Evolutionary conservation across 1,140 invertebrate genomes (phyloP).

Genomic region (Drosophila fuyamai): DNA sequence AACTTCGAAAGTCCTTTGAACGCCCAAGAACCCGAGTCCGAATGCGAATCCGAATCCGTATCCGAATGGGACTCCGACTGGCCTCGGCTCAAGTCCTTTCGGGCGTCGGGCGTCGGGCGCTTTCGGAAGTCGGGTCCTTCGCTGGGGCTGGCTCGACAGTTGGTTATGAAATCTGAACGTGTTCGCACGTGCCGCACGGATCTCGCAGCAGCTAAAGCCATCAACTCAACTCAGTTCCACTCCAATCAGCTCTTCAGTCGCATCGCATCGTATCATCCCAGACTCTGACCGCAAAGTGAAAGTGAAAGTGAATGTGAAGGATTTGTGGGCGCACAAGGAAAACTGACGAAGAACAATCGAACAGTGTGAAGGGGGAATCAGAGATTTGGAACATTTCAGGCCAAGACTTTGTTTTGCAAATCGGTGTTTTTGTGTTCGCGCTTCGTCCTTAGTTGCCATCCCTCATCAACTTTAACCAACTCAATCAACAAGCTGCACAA

Average conservation of each 20-base stretch:
- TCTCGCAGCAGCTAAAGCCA: slow-evolving; percentile 70
- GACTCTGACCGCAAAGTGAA: slow-evolving; percentile 33
- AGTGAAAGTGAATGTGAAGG: slow-evolving; percentile 20
- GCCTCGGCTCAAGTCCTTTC: too few species aligned
- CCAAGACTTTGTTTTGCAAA: slow-evolving; percentile 33
- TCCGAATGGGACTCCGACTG: too few species aligned
- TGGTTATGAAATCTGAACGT: slow-evolving; percentile 82
- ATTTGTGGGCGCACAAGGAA: background rate
- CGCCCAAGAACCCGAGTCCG: slow-evolving; percentile 6
- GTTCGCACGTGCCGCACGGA: slow-evolving; percentile 81
- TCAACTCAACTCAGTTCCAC: slow-evolving; percentile 48
- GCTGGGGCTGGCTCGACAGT: slow-evolving; percentile 65
- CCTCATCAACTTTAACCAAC: slow-evolving; percentile 35
- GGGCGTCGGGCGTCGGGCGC: background rate
- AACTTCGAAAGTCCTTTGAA: slow-evolving; percentile 60
- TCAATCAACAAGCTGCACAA: slow-evolving; percentile 53
- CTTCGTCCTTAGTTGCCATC: slow-evolving; percentile 27
- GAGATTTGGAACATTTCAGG: slow-evolving; percentile 33
- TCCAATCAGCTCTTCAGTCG: slow-evolving; percentile 40
- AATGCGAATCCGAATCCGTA: too few species aligned
- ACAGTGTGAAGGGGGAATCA: slow-evolving; percentile 3
- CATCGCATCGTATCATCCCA: slow-evolving; percentile 36
- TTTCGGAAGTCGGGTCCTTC: slow-evolving; percentile 5
- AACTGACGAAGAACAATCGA: slow-evolving; percentile 1
- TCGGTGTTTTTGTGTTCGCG: slow-evolving; percentile 43